Base-by-base conservation (phyloP, 2,797 vertebrate species). In the Zenarchopterus dispar region DNA sequence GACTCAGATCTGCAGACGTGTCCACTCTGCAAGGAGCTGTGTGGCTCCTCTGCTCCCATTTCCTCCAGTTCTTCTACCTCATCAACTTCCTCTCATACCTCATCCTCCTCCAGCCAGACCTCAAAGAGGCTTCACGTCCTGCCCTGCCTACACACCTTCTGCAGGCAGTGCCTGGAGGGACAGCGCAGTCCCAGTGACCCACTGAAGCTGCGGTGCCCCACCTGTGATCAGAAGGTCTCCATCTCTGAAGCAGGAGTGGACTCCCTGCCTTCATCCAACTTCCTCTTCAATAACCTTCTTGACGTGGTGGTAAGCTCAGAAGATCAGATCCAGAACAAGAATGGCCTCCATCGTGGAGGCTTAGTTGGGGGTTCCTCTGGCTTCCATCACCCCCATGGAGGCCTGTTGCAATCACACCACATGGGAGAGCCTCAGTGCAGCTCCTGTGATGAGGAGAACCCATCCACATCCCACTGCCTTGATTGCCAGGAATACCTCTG, bases 401-500 rank as follows among this genome's bases (percentile, higher is more conserved):
- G 86, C 66, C 87, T 88, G 22, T 87, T 91, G 48, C 92, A 91
- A 54, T 87, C 92, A 0, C 93, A 93, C 74, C 91, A 89, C 60
- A 86, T 89, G 41, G 89, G 88, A 23, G 93, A 95, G 67, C 93
- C 94, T 26, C 94, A 94, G 86, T 97, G 96, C 88, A 96, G 94
- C 87, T 97, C 96, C 16, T 97, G 96, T 24, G 95, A 97, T 5
- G 96, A 97, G 70, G 95, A 96, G 78, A 96, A 95, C 87, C 92
- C 92, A 0, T 95, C 95, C 56, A 95, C 94, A 39, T 96, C 95
- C 23, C 95, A 95, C 88, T 97, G 96, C 92, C 93, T 97, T 22
- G 96, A 97, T 88, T 97, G 96, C 90, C 96, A 96, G 89, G 96
- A 97, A 75, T 95, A 96, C 86, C 93, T 97, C 85, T 97, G 96